Evolutionary conservation across 2,888 invertebrate genomes (phyloP).

Genomic region (Ormyrus pomaceus): DNA sequence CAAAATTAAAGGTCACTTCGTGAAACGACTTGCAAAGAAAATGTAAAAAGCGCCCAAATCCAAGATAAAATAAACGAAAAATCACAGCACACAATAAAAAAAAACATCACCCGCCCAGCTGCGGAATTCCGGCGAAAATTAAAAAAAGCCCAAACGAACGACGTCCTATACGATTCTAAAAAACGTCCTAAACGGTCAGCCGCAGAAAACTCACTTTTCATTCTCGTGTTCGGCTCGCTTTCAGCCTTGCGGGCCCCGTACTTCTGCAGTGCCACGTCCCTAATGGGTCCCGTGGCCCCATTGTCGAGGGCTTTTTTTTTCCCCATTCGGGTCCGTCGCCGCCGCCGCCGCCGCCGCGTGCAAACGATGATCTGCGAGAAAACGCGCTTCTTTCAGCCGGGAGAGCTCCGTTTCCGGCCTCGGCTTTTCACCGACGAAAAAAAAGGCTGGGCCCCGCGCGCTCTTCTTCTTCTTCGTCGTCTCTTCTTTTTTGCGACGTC

Average conservation of each 20-base stretch:
- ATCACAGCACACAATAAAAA: background rate
- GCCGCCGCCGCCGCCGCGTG: background rate
- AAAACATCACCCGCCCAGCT: background rate
- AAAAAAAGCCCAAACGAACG: conserved; percentile 7
- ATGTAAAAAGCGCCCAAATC: no score
- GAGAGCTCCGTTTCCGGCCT: conserved; percentile 44
- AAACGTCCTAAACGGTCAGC: background rate
- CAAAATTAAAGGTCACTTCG: no score
- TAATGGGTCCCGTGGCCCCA: conserved; percentile 43
- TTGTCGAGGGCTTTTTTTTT: conserved; percentile 51
- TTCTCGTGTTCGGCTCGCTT: background rate
- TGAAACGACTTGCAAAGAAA: no score
- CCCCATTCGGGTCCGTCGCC: conserved; percentile 21
- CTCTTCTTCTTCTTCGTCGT: background rate
- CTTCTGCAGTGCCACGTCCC: conserved; percentile 18
- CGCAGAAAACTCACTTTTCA: conserved; percentile 25
- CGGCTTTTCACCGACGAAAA: conserved; percentile 43
- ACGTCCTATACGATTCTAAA: no score
- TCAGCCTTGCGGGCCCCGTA: background rate
- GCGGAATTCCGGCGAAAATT: background rate
- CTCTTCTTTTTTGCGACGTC: conserved; percentile 48
- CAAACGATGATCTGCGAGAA: conserved; percentile 54
- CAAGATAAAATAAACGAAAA: no score
- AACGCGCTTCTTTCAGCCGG: conserved; percentile 33
- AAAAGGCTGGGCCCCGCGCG: conserved; percentile 5